Evolutionary conservation across 2,113 vertebrate genomes (phyloP), one percentile per base, ranked within the genome.

Genomic region (Meles meles): DNA sequence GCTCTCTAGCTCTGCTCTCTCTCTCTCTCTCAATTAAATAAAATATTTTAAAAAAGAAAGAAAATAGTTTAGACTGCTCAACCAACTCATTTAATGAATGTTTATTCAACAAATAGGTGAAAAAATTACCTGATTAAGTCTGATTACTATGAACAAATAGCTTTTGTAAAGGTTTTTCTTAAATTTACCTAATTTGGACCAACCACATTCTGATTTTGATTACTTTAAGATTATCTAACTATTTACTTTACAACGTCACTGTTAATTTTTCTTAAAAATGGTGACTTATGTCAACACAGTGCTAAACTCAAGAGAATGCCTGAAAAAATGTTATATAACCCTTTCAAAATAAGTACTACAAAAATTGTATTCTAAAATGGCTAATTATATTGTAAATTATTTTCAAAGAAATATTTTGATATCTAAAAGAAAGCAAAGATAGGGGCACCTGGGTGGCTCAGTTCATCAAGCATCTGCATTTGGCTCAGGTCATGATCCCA

Each of bases 351-450:
- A 83, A 74, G 81, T 69, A 67, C 42, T 52, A 49, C 14, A 61
- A 94, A 77, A 0, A 77, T 52, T 88, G 84, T 65, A 67, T 67
- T 59, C 59, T 61, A 27, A 91, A 93, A 59, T 76, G 90, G n/a
- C 69, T 90, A 91, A 83, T 71, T 82, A 76, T 3, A 20, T 81
- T 86, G 2, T 85, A 44, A 85, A 81, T 80, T 67, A 61, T 87
- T 88, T 84, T 92, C 23, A 69, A 39, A 52, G 3, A 94, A 94
- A 80, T 9, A 94, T 72, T n/a, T 67, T 95, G 2, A 52, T 91
- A 92, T 88, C 87, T 84, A 59, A 93, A 90, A 91, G 85, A 84
- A 79, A 90, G 72, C 11, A 88, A 80, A 80, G 42, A 57, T 63
- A 93, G 61, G 12, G 34, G 34, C 7, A 14, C 65, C 15, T 67